Evolutionary conservation across 2,113 vertebrate species (phyloP), one percentile per base, ranked within the genome.

Genomic region (Ranitomeya imitator): DNA sequence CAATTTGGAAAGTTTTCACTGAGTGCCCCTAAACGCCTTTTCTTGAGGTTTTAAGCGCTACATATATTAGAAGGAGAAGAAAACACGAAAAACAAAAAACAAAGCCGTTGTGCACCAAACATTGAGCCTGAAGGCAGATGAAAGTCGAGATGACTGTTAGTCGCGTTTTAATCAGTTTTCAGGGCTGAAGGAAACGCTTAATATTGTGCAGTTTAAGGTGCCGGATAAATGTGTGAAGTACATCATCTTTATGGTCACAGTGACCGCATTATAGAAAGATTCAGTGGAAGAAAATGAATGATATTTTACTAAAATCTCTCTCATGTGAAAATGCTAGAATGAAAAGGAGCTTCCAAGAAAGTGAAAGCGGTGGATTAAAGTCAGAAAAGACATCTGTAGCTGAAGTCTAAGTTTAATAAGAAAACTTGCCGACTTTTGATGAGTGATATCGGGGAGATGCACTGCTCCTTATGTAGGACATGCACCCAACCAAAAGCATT

Each of bases 221-320:
- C 31, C 7, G 59, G 60, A 51, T 63, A 51, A 83, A 83, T 83
- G 60, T 83, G 59, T 21, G 31, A 83, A 83, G 80, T 83, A 51
- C 59, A 83, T 83, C 80, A 65, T 83, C 81, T 83, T 65, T 69
- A 83, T 83, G 81, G 81, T 83, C 81, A 69, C 59, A 23, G 61
- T 83, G 81, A 83, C 81, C 81, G 21, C 81, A 69, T 83, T 69
- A 83, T 18, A 54, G 31, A 51, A 69, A 83, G 81, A 37, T 83
- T 83, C 60, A 18, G 26, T 14, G 19, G 60, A 65, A 83, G 31
- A 63, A 65, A 83, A 81, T 37, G 23, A 81, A 81, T 81, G 15
- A 81, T 81, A 61, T 81, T 81, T 61, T 81, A 59, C 60, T n/a
- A 60, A 65, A 83, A 83, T 65, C 60, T 65, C 60, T 52, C 19